These are phyloP conservation scores for Tanytarsus gracilentus DNA, from an alignment of 2,888 invertebrate genomes.

Conservation along the genomic window DNA sequence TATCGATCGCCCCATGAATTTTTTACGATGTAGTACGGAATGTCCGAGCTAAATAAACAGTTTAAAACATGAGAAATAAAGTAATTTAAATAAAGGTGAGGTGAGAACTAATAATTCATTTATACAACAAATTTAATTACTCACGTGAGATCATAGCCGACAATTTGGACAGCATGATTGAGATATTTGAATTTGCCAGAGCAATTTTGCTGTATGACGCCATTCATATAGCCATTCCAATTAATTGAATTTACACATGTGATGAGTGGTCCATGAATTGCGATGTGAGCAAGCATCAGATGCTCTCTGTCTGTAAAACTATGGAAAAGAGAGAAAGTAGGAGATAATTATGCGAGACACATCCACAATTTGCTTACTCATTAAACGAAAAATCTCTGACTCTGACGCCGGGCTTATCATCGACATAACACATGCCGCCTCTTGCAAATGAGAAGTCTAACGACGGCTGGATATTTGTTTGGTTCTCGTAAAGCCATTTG, in stretches of 20 bases:
- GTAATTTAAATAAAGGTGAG: neutral
- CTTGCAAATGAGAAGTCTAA: conserved; percentile 57
- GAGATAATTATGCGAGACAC: neutral
- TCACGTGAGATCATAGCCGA: conserved; percentile 69
- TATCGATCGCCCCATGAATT: conserved; percentile 78
- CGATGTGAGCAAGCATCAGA: conserved; percentile 43
- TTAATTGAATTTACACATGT: conserved; percentile 73
- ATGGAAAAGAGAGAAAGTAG: conserved; percentile 23
- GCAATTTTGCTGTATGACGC: conserved; percentile 75
- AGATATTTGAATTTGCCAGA: conserved; percentile 44
- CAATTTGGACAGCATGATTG: conserved; percentile 77
- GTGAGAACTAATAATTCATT: neutral
- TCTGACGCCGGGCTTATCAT: neutral
- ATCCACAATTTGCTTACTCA: conserved; percentile 30
- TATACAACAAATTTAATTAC: conserved; percentile 33
- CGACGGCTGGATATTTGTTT: conserved; percentile 50
- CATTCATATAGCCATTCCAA: conserved; percentile 81
- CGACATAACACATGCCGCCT: too few species aligned
- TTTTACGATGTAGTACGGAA: conserved; percentile 72
- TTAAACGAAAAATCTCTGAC: conserved; percentile 30
- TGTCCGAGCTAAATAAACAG: too few species aligned
- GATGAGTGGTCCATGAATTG: conserved; percentile 63
- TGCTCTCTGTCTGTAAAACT: conserved; percentile 32
- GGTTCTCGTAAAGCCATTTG: conserved; percentile 56
- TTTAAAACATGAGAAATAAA: neutral